Percentiles rank a stretch among this genome's conserved stretches.
These are phyloP conservation scores for Calypte anna DNA, from an alignment of 2,113 vertebrate genomes.

Conservation along the genomic window DNA sequence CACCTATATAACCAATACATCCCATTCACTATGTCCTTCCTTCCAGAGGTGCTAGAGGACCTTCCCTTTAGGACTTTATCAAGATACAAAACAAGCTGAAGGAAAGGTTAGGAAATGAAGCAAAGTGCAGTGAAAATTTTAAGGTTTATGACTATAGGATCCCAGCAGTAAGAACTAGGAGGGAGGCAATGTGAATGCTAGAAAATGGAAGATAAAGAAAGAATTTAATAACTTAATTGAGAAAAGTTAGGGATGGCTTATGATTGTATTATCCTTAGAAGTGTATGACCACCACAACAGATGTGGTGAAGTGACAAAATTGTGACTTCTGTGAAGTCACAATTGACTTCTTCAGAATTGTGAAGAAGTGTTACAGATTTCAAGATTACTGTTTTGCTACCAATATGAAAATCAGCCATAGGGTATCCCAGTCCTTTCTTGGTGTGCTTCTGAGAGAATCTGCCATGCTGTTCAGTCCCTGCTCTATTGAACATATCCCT, in stretches of 20 bases:
- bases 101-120: neutral
- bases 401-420: neutral
- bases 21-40: neutral
- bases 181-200: neutral
- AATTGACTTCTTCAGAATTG: no score
- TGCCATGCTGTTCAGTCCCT: neutral
- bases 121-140: neutral
- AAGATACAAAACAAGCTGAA: neutral
- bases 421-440: neutral
- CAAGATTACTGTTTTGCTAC: neutral
- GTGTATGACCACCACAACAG: neutral
- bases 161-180: neutral
- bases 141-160: neutral
- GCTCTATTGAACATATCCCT: neutral
- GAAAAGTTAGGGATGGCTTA: neutral
- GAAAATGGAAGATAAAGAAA: neutral
- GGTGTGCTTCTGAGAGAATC: neutral
- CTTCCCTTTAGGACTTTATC: neutral
- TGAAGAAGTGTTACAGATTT: no score
- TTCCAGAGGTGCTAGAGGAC: neutral
- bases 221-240: neutral
- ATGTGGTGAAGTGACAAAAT: no score
- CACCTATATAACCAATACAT: neutral
- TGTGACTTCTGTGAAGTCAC: no score
- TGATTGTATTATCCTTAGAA: neutral